phyloP scores from a whole-genome alignment of 1,140 invertebrate genomes.

The Harpegnathos saltator region DNA sequence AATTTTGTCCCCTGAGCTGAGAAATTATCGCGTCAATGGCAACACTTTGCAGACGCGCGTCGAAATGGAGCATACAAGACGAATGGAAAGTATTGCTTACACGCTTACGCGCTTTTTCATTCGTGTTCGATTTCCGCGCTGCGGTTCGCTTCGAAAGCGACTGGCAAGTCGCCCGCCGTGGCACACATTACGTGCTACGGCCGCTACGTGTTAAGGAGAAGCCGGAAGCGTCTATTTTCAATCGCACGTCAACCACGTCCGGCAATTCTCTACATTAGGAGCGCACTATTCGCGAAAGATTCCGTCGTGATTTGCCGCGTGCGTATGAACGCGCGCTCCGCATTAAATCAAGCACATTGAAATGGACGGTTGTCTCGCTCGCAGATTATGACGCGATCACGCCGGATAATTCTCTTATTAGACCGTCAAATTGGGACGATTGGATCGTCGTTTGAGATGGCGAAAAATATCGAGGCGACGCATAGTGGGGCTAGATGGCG shows the following conservation, averaged over 20 bases:
- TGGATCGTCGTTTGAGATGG: neutral
- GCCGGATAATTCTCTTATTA: slow-evolving; percentile 49
- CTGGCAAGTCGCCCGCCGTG: slow-evolving; percentile 49
- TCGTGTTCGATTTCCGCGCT: slow-evolving; percentile 36
- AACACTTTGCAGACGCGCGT: neutral
- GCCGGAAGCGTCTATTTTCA: slow-evolving; percentile 74
- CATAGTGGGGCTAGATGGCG: no score
- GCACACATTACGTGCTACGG: slow-evolving; percentile 62
- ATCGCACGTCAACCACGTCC: slow-evolving; percentile 69
- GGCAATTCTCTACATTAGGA: slow-evolving; percentile 64
- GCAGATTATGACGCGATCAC: slow-evolving; percentile 46
- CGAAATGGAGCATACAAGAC: neutral
- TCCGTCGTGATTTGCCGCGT: slow-evolving; percentile 29
- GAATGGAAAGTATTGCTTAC: neutral
- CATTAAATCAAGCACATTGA: slow-evolving; percentile 50
- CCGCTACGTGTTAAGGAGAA: slow-evolving; percentile 62
- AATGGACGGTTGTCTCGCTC: slow-evolving; percentile 36
- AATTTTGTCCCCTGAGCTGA: no score
- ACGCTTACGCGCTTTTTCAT: neutral
- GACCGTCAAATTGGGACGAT: slow-evolving; percentile 39
- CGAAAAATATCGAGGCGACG: slow-evolving; percentile 15
- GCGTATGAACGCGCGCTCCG: slow-evolving; percentile 3
- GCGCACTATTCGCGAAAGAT: slow-evolving; percentile 51
- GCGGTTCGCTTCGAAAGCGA: slow-evolving; percentile 48
- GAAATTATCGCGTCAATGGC: no score